phyloP scores from a whole-genome alignment of 2,113 vertebrate species.

The Datnioides undecimradiatus region DNA sequence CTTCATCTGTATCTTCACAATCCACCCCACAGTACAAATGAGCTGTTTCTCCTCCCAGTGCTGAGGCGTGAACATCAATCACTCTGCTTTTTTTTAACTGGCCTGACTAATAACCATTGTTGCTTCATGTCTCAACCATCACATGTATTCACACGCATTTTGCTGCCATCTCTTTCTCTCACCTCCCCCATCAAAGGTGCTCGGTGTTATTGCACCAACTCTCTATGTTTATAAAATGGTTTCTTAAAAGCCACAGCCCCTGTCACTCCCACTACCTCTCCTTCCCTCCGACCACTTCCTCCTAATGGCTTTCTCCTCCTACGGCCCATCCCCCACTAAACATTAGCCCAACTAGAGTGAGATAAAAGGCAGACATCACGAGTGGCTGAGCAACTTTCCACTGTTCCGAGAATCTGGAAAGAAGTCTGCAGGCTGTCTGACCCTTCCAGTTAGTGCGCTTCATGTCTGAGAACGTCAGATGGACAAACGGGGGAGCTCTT shows the following conservation, averaged over 20 bases:
- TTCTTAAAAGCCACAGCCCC: conserved; percentile 73
- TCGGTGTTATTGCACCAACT: conserved; percentile 62
- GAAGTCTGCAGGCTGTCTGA: conserved; percentile 85
- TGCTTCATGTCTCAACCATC: conserved; percentile 40
- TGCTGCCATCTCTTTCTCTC: conserved; percentile 37
- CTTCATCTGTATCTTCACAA: conserved; percentile 13
- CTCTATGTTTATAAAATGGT: conserved; percentile 75
- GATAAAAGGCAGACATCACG: conserved; percentile 78
- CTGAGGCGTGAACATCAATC: conserved; percentile 56
- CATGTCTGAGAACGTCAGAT: conserved; percentile 80
- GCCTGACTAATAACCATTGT: conserved; percentile 53
- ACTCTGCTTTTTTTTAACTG: conserved; percentile 30
- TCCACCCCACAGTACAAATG: conserved; percentile 12
- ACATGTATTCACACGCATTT: conserved; percentile 45
- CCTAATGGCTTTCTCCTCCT: conserved; percentile 73
- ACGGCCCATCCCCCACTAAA: conserved; percentile 61
- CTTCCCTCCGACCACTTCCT: conserved; percentile 77
- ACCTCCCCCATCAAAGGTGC: conserved; percentile 21
- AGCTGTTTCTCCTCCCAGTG: conserved; percentile 33
- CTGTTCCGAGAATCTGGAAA: conserved; percentile 76
- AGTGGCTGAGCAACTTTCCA: conserved; percentile 75
- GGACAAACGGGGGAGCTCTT: conserved; percentile 86
- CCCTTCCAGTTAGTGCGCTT: conserved; percentile 84
- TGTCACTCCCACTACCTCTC: conserved; percentile 72
- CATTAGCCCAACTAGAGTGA: conserved; percentile 77